phyloP scores from a whole-genome alignment of 2,888 invertebrate species.

The Drosophila meridiana region DNA sequence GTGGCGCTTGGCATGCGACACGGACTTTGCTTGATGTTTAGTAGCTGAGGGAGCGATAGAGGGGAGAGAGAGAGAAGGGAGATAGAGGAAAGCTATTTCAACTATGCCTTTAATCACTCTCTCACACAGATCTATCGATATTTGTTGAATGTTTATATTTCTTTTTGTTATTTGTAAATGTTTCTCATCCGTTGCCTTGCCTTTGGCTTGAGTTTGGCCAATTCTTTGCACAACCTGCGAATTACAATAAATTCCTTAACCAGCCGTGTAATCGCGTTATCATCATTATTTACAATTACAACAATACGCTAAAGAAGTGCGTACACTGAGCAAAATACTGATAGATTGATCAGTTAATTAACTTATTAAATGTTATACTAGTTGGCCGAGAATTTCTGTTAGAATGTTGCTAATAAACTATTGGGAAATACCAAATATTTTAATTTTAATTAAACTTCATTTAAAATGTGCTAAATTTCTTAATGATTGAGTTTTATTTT shows the following conservation, averaged over 20 bases:
- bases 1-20: slow-evolving; percentile 71
- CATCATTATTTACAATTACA: slow-evolving; percentile 76
- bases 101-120: slow-evolving; percentile 44
- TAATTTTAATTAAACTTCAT: neutral
- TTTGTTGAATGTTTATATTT: neutral
- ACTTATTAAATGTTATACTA: neutral
- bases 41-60: neutral
- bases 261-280: slow-evolving; percentile 70
- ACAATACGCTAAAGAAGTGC: slow-evolving; percentile 22
- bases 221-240: slow-evolving; percentile 49
- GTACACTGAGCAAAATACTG: slow-evolving; percentile 29
- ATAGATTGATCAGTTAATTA: neutral
- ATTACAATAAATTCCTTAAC: slow-evolving; percentile 75
- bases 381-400: too few species aligned
- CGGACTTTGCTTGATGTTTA: slow-evolving; percentile 31
- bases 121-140: slow-evolving; percentile 18
- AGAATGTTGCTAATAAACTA: neutral
- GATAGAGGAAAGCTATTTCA: slow-evolving; percentile 17
- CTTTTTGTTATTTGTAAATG: neutral
- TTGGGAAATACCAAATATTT: neutral
- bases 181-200: slow-evolving; percentile 23
- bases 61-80: neutral
- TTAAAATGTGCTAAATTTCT: neutral
- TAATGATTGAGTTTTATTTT: neutral
- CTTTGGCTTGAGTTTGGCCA: slow-evolving; percentile 24